Conservation (phyloP, 2,888 invertebrate species). For the Lottia scabra region DNA sequence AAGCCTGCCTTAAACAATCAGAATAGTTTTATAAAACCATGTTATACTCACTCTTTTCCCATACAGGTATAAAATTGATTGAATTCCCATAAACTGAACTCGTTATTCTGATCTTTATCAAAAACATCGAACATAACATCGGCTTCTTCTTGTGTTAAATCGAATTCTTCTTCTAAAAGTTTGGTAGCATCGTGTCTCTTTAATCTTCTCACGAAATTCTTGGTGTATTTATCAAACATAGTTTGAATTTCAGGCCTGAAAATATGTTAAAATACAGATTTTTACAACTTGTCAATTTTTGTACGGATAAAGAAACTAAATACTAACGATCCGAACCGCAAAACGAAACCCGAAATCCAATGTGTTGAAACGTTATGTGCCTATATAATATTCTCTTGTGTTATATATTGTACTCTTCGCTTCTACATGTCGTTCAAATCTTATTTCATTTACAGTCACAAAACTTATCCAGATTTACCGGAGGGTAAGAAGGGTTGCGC, state of each 20-base stretch:
- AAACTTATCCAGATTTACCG: too few relatives aligned
- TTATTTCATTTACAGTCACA: too few relatives aligned
- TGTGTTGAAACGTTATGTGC: too few relatives aligned
- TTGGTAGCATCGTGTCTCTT: conserved; percentile 44
- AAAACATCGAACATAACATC: conserved; percentile 55
- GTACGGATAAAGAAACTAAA: neutral
- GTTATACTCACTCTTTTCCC: conserved; percentile 46
- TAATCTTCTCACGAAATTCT: conserved; percentile 47
- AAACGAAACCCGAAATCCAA: too few relatives aligned
- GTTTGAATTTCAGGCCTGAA: conserved; percentile 51
- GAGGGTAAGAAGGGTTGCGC: too few relatives aligned
- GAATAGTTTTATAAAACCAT: too few relatives aligned
- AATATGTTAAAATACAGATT: conserved; percentile 6
- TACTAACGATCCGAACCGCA: too few relatives aligned
- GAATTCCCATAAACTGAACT: conserved; percentile 61
- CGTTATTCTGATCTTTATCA: conserved; percentile 52
- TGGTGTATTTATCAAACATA: conserved; percentile 57
- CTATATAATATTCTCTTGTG: too few relatives aligned
- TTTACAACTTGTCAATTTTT: too few relatives aligned
- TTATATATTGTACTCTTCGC: too few relatives aligned
- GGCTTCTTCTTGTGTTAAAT: conserved; percentile 39
- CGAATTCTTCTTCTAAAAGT: conserved; percentile 53
- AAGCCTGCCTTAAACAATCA: too few relatives aligned
- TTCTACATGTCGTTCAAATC: too few relatives aligned
- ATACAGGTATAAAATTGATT: conserved; percentile 53